Percentiles rank a stretch among this genome's conserved stretches.
These are phyloP conservation scores for Melitaea cinxia DNA, from an alignment of 1,140 invertebrate genomes.

Conservation along the genomic window DNA sequence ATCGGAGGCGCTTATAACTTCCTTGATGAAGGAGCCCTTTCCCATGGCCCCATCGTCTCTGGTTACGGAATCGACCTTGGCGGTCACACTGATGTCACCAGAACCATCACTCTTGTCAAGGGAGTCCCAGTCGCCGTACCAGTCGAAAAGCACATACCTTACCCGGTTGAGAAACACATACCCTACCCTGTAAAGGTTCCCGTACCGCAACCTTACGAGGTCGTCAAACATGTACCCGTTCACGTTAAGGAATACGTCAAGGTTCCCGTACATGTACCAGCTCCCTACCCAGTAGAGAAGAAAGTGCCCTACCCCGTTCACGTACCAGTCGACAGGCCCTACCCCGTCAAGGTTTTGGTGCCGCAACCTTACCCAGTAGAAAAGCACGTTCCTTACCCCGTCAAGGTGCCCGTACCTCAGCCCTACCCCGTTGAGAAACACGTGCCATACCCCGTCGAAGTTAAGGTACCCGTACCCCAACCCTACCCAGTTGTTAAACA, in stretches of 20 bases:
- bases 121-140: constrained; percentile 85
- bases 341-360: constrained; percentile 85
- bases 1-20: constrained; percentile 84
- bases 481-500: constrained; percentile 83
- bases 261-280: constrained; percentile 83
- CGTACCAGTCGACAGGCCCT: constrained; percentile 85
- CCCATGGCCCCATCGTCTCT: constrained; percentile 40
- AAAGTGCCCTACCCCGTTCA: constrained; percentile 85
- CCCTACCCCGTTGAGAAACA: constrained; percentile 86
- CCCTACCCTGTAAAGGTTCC: constrained; percentile 84
- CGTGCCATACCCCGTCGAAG: constrained; percentile 83
- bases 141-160: constrained; percentile 85
- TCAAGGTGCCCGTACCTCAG: constrained; percentile 84
- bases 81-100: constrained; percentile 84
- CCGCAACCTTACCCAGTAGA: constrained; percentile 87
- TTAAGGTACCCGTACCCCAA: constrained; percentile 83
- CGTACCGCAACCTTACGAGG: constrained; percentile 85
- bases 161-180: constrained; percentile 84
- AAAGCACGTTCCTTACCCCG: constrained; percentile 84
- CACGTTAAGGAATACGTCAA: constrained; percentile 85
- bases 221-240: constrained; percentile 83
- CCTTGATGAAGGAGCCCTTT: constrained; percentile 76
- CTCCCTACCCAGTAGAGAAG: constrained; percentile 83
- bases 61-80: constrained; percentile 76
- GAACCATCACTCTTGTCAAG: constrained; percentile 88